Percentiles rank a stretch among this genome's conserved stretches.
Conservation (phyloP, 2,797 vertebrate genomes). For the Mallotus villosus region DNA sequence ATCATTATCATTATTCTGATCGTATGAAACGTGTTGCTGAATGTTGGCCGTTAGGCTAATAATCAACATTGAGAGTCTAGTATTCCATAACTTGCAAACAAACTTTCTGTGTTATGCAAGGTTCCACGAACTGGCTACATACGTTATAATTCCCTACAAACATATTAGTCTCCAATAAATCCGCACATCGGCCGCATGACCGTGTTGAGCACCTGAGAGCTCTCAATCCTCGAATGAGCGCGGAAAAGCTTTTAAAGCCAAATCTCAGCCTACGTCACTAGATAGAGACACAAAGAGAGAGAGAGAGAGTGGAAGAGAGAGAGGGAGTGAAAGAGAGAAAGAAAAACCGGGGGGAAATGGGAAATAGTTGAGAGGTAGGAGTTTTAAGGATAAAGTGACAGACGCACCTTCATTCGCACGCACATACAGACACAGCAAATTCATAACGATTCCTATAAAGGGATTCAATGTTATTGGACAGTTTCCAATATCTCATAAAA, state of each 20-base stretch:
- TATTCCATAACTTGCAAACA: background rate
- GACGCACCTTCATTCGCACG: no score
- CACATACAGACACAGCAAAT: no score
- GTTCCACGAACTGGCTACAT: no score
- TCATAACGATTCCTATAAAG: no score
- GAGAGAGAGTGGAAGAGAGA: background rate
- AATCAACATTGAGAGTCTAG: background rate
- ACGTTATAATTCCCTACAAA: no score
- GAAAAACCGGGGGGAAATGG: no score
- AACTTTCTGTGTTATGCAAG: background rate
- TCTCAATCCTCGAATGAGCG: background rate
- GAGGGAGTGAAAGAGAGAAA: background rate
- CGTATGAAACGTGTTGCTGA: background rate
- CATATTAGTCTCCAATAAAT: background rate
- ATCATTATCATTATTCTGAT: background rate
- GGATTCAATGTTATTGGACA: no score
- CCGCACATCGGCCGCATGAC: background rate
- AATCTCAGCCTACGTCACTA: constrained; percentile 1
- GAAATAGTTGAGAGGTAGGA: background rate
- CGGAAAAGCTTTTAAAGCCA: constrained; percentile 5
- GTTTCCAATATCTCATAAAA: no score
- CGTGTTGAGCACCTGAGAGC: background rate
- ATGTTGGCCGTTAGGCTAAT: background rate
- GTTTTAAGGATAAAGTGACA: no score
- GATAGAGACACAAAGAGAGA: background rate